Conservation (phyloP, 2,113 vertebrate species). For the Myrmecophaga tridactyla region DNA sequence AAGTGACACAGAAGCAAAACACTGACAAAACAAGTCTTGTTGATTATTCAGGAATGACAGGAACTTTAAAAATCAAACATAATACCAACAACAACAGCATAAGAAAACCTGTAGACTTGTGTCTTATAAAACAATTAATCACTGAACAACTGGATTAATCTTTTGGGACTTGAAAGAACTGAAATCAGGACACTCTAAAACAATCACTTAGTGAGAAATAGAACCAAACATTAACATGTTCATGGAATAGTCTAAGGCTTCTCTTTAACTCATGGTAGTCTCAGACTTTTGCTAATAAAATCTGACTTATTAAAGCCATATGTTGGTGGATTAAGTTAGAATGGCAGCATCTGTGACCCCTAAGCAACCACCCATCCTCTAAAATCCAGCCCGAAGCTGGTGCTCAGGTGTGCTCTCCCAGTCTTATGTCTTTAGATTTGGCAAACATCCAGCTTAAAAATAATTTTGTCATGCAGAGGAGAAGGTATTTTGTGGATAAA, state of each 20-base stretch:
- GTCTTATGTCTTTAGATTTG: conserved; percentile 52
- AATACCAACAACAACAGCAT: not conserved
- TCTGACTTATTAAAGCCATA: not conserved
- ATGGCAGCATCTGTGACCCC: not conserved
- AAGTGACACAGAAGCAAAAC: not conserved
- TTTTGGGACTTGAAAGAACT: not conserved
- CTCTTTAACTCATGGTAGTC: not conserved
- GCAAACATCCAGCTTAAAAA: conserved; percentile 53
- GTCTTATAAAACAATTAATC: conserved; percentile 45
- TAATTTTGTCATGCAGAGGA: conserved; percentile 62
- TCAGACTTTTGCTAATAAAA: not conserved
- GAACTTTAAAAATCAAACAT: not conserved
- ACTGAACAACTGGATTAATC: conserved; percentile 21
- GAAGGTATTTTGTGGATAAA: conserved; percentile 69
- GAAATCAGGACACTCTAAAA: not conserved
- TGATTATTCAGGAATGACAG: not conserved
- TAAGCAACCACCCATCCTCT: not conserved
- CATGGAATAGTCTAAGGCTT: not conserved
- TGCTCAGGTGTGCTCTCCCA: not conserved
- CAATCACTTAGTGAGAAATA: not conserved
- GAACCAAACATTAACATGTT: not conserved
- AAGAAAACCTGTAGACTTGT: not conserved
- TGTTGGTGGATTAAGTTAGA: not conserved
- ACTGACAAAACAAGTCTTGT: not conserved
- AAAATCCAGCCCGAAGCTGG: not conserved